These are phyloP conservation scores for Limnephilus rhombicus DNA, from an alignment of 2,888 invertebrate species.

Conservation along the genomic window DNA sequence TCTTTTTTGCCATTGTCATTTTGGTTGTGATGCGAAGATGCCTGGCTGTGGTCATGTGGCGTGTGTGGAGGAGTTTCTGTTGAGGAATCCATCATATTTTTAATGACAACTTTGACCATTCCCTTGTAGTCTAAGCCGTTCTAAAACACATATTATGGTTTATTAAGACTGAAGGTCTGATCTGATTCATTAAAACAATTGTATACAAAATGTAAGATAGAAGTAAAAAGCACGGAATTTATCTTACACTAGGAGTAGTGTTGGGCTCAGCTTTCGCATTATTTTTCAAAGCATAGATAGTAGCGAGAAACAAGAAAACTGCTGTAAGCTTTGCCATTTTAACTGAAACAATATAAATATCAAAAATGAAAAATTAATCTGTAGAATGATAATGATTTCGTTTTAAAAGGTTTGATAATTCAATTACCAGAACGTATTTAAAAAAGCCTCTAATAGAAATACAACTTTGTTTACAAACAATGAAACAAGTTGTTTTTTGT, in stretches of 20 bases:
- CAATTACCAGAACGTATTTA: not conserved
- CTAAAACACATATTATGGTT: not conserved
- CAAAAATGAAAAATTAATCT: not conserved
- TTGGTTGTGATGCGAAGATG: not conserved
- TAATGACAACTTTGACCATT: not conserved
- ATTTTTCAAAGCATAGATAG: not conserved
- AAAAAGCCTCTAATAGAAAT: too few relatives aligned
- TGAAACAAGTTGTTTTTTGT: too few relatives aligned
- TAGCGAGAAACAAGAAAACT: slow-evolving; percentile 11
- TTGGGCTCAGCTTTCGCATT: not conserved
- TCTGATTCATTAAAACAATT: not conserved
- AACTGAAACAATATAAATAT: not conserved
- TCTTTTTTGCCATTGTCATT: not conserved
- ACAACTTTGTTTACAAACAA: too few relatives aligned
- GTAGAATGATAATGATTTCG: not conserved
- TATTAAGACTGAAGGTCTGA: not conserved
- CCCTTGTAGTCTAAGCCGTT: not conserved
- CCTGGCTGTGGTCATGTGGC: not conserved
- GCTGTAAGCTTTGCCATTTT: not conserved
- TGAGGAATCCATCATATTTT: not conserved
- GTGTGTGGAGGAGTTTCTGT: not conserved
- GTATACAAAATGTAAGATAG: not conserved
- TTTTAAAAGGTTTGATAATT: not conserved
- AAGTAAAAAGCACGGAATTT: not conserved
- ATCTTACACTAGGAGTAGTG: not conserved